phyloP scores from a whole-genome alignment of 2,797 vertebrate genomes.

The Hephaestus fuliginosus region DNA sequence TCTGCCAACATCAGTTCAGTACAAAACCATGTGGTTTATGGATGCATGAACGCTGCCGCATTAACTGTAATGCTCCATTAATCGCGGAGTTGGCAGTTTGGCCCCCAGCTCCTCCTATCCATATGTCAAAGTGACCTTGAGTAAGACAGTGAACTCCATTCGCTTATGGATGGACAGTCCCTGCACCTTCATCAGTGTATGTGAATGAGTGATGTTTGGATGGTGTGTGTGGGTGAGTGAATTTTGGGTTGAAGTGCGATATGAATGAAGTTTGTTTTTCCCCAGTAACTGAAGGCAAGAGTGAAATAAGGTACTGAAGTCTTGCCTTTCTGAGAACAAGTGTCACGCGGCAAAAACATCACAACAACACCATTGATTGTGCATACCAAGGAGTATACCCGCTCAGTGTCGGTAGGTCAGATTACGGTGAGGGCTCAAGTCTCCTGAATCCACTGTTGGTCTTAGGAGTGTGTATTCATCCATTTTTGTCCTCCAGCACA shows the following conservation, averaged over 20 bases:
- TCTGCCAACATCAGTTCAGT: not conserved
- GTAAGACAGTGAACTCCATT: not conserved
- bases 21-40: not conserved
- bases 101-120: not conserved
- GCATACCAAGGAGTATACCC: not conserved
- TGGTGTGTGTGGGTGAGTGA: not conserved
- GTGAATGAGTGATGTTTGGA: not conserved
- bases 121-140: constrained; percentile 10
- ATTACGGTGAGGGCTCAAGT: not conserved
- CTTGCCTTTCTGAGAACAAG: not conserved
- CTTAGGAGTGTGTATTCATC: not conserved
- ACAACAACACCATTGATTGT: not conserved
- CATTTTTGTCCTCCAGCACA: not conserved
- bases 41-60: constrained; percentile 4
- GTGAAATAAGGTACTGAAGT: not conserved
- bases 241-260: not conserved
- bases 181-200: not conserved
- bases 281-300: not conserved
- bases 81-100: not conserved
- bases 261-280: not conserved
- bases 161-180: not conserved
- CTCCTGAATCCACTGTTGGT: not conserved
- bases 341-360: not conserved
- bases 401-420: not conserved
- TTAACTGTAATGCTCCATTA: not conserved